Evolutionary conservation across 2,797 vertebrate species (phyloP).

Genomic region (Sebastes cheni): DNA sequence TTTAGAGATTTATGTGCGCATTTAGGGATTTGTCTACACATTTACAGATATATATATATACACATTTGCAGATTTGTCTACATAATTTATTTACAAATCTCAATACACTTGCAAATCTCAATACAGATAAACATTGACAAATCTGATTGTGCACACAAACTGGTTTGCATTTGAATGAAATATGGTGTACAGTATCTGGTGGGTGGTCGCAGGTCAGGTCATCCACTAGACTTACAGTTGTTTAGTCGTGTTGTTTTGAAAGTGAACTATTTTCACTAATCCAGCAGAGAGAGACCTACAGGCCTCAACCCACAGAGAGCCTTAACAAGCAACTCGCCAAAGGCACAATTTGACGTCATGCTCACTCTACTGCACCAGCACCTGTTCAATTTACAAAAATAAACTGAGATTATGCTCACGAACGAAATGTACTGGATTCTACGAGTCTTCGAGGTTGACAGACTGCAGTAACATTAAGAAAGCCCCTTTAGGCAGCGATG

Average conservation of each 20-base stretch:
- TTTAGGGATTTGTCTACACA: no score
- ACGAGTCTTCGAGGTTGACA: conserved; percentile 5
- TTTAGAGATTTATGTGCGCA: no score
- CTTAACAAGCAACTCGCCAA: background rate
- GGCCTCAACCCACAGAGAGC: conserved; percentile 6
- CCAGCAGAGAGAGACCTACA: conserved; percentile 20
- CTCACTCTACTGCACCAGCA: conserved; percentile 19
- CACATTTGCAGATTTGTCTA: no score
- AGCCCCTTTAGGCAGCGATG: conserved; percentile 6
- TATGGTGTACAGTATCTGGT: background rate
- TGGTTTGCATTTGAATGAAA: conserved; percentile 5
- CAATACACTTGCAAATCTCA: background rate
- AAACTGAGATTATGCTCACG: conserved; percentile 49
- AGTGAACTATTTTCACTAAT: conserved; percentile 18
- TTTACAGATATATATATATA: no score
- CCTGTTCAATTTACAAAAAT: conserved; percentile 48
- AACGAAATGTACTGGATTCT: conserved; percentile 14
- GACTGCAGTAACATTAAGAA: background rate
- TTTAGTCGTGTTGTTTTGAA: background rate
- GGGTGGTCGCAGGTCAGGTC: conserved; percentile 1
- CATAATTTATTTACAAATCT: background rate
- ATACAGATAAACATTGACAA: no score
- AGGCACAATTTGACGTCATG: conserved; percentile 9
- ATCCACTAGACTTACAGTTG: background rate
- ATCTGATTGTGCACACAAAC: no score